These are phyloP conservation scores for Phylloscopus collybita DNA, from an alignment of 2,797 vertebrate genomes.

Conservation along the genomic window DNA sequence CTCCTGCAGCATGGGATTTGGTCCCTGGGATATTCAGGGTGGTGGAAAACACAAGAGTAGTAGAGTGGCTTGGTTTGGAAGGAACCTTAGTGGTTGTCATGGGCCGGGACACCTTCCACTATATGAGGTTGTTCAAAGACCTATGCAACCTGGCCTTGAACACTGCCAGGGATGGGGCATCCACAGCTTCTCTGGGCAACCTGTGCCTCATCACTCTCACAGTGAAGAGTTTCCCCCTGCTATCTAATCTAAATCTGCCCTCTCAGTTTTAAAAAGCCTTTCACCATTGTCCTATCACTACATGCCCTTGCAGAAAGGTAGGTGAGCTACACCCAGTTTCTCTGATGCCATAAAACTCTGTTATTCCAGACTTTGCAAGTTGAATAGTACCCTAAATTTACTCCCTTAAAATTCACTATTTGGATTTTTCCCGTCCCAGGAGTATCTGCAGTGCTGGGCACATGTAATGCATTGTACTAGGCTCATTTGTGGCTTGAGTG, in stretches of 20 bases:
- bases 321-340: fast-evolving
- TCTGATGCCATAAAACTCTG: fast-evolving
- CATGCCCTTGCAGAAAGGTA: neutral
- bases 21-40: neutral
- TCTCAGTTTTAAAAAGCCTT: neutral
- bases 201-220: neutral
- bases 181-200: neutral
- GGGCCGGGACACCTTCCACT: neutral
- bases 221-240: neutral
- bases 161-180: neutral
- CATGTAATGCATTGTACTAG: neutral
- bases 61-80: neutral
- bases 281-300: neutral
- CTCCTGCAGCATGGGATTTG: neutral
- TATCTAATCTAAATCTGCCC: neutral
- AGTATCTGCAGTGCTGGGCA: neutral
- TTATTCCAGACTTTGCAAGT: neutral
- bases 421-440: neutral
- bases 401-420: fast-evolving
- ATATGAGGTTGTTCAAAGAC: neutral
- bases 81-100: neutral
- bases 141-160: neutral
- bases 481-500: constrained; percentile 29
- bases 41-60: neutral
- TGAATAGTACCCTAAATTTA: neutral